Base-by-base conservation (phyloP, 2,888 invertebrate species). In the Darwinula stevensoni region DNA sequence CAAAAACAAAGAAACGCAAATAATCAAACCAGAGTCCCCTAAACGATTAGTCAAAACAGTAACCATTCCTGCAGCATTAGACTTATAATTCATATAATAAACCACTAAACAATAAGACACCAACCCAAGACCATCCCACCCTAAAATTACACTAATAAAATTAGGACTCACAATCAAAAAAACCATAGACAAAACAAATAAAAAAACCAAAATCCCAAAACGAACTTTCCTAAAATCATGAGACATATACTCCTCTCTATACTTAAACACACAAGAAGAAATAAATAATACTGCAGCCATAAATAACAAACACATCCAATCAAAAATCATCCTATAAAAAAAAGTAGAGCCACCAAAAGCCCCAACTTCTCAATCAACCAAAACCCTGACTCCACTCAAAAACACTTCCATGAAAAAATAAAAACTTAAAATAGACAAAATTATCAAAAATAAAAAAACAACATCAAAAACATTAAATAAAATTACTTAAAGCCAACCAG, bases 21-120 rank as follows among this genome's bases (percentile, higher is more conserved):
- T 22, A 22, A 22, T 22, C 22, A 22, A 22, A 22, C 22, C 22
- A 22, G 22, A 22, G 22, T 72, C 69, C 0, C 70, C 69, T 47
- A 71, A 49, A 11, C 71, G 71, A 61, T 72, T 72, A 14, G 61
- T 63, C 46, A 72, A 51, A 43, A 61, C 61, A 12, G 71, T 72
- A 45, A 70, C 55, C 53, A 70, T 67, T 0, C 68, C 67, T 2
- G 67, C 64, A 57, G 61, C 63, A 59, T 56, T 62, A 42, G 66
- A 67, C 37, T 60, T 63, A 34, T 57, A 46, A 58, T 65, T 69
- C 51, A 66, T 62, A 53, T 65, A 67, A 55, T 60, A 68, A 59
- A 66, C 61, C 1, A 67, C 64, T 50, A 70, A 62, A 57, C 63
- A 62, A 61, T 67, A 71, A 45, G 68, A 71, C 44, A 61, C 52